Base-by-base conservation (phyloP, 1,140 invertebrate genomes). In the Subanguina moxae region DNA sequence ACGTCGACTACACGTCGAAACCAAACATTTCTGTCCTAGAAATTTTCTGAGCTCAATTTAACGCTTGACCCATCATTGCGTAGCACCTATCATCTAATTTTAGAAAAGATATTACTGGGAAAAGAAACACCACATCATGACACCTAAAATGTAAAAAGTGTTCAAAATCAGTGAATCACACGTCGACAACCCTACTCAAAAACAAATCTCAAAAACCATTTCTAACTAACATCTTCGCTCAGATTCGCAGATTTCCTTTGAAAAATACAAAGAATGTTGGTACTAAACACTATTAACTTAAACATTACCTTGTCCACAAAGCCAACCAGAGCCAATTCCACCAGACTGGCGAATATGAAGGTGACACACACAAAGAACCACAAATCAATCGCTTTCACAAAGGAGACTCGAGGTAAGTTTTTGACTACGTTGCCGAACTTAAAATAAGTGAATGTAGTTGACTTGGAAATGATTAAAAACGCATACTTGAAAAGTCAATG, bases 311-410 rank as follows among this genome's bases (percentile, higher is more conserved):
- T 77, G 59, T 80, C 79, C 25, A 82, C 78, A 64, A 80, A 82
- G 25, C 76, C 79, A 27, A 85, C 83, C 59, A 84, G 75, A 23
- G 84, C 84, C 68, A 84, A 80, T 73, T 85, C 84, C 32, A 85
- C 73, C 9, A 85, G 73, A 1, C 82, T 82, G 11, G 83, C 77
- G 68, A 85, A 85, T 13, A 85, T 84, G 70, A 85, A 85, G 17
- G 82, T 71, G 5, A 85, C 74, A 62, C 84, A 84, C 21, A 77
- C 77, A 52, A 83, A 83, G 63, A 84, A 82, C 84, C 84, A 85
- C 9, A 84, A 75, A 70, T 85, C 84, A 38, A 76, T 76, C 28
- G 74, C 74, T 21, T 70, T 70, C 7, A 70, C 68, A 58, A 59
- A 70, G 11, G 68, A 70, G 5, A 70, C 68, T 13, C 68, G 62